Evolutionary conservation across 2,113 vertebrate species (phyloP).

Genomic region (Chlorocebus sabaeus): DNA sequence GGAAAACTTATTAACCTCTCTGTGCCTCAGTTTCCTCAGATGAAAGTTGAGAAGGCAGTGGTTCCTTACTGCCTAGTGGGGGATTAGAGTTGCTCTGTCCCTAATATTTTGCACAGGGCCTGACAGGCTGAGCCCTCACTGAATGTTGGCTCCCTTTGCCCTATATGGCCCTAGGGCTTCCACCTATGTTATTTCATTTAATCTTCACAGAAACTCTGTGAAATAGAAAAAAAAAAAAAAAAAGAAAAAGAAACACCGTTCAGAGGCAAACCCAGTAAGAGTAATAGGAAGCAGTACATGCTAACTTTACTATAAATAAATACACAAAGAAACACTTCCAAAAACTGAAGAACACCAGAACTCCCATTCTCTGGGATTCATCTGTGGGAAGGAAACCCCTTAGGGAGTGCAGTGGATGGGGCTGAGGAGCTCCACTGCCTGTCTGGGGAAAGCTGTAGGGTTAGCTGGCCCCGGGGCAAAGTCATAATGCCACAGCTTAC

Average conservation of each 20-base stretch:
- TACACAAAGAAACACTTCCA: neutral
- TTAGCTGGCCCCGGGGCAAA: neutral
- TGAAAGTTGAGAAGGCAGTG: neutral
- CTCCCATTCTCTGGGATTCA: neutral
- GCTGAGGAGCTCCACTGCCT: neutral
- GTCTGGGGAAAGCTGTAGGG: neutral
- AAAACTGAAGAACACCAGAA: neutral
- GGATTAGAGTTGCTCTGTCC: neutral
- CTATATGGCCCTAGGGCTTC: neutral
- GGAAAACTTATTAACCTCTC: neutral
- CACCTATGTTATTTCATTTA: neutral
- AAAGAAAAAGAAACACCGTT: neutral
- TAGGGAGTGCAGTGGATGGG: neutral
- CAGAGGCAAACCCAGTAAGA: neutral
- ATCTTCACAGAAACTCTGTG: neutral
- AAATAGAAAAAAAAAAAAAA: neutral
- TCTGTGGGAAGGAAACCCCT: neutral
- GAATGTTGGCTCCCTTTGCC: accelerated
- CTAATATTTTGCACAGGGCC: neutral
- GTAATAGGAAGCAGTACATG: neutral
- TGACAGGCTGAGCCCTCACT: neutral
- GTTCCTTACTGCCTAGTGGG: neutral
- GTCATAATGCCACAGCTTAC: neutral
- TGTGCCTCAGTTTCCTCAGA: neutral
- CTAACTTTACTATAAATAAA: neutral